These are phyloP conservation scores for Eonycteris spelaea DNA, from an alignment of 2,113 vertebrate genomes.

Conservation along the genomic window DNA sequence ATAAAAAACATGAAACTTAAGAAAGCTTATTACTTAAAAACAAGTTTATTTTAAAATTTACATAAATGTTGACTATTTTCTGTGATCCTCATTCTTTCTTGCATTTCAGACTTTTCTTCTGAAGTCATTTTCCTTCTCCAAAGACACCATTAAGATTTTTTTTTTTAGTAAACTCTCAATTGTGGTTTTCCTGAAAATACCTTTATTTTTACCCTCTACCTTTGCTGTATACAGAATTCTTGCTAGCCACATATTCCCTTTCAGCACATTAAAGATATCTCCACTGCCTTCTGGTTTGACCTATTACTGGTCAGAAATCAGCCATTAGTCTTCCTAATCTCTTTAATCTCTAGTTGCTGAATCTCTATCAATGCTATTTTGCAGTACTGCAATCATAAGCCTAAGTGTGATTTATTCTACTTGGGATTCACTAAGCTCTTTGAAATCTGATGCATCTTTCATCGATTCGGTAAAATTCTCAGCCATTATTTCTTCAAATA, in stretches of 20 bases:
- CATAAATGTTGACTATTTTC: not conserved
- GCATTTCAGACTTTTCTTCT: not conserved
- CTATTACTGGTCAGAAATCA: not conserved
- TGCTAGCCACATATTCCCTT: not conserved
- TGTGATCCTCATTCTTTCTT: not conserved
- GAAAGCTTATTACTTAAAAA: not conserved
- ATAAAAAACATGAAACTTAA: not conserved
- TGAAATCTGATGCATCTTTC: not conserved
- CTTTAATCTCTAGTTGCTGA: not conserved
- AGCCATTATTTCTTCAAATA: not conserved
- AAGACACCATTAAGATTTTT: not conserved
- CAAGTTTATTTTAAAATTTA: not conserved
- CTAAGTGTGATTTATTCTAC: not conserved
- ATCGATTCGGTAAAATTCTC: not conserved
- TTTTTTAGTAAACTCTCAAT: conserved; percentile 6
- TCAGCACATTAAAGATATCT: not conserved
- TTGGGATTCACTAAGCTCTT: not conserved
- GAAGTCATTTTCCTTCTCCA: not conserved
- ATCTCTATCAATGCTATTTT: not conserved
- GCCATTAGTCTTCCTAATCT: not conserved
- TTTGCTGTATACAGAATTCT: not conserved
- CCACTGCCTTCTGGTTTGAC: not conserved
- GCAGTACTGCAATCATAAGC: not conserved
- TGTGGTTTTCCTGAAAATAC: not conserved
- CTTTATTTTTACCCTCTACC: not conserved